Evolutionary conservation across 1,140 invertebrate species (phyloP).

Genomic region (Chironomus tepperi): DNA sequence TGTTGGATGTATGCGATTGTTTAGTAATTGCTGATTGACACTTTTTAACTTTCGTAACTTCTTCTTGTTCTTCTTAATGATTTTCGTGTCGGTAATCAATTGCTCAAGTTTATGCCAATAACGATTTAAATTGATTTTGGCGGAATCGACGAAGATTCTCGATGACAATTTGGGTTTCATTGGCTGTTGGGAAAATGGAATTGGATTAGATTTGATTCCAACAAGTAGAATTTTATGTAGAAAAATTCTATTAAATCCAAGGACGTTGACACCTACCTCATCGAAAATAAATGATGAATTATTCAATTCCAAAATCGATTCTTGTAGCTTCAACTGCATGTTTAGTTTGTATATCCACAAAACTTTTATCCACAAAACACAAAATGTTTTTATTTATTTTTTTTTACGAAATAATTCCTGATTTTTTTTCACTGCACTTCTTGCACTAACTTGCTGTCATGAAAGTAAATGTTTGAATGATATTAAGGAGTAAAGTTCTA

Average conservation of each 20-base stretch:
- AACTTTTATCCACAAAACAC: background rate
- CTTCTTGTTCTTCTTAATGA: slow-evolving; percentile 18
- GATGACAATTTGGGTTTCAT: slow-evolving; percentile 1
- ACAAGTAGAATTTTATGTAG: background rate
- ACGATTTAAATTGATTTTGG: slow-evolving; percentile 12
- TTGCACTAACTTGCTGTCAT: background rate
- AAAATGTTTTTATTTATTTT: background rate
- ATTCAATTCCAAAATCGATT: background rate
- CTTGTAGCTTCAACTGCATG: background rate
- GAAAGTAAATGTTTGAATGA: background rate
- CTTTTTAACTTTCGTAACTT: slow-evolving; percentile 6
- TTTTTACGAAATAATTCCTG: background rate
- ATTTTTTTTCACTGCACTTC: background rate
- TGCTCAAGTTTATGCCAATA: background rate
- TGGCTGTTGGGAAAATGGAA: slow-evolving; percentile 1
- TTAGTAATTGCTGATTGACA: slow-evolving; percentile 16
- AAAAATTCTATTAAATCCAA: background rate
- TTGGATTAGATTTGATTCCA: background rate
- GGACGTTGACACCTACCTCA: background rate
- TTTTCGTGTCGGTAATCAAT: background rate
- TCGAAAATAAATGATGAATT: slow-evolving; percentile 21
- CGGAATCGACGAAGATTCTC: background rate
- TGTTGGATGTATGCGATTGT: background rate
- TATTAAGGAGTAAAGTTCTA: slow-evolving; percentile 8
- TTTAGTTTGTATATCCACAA: background rate